A percentile compares a stretch with the other conserved stretches of the same genome.
These are phyloP conservation scores for Drosophila lini DNA, from an alignment of 1,140 invertebrate species.

Conservation along the genomic window DNA sequence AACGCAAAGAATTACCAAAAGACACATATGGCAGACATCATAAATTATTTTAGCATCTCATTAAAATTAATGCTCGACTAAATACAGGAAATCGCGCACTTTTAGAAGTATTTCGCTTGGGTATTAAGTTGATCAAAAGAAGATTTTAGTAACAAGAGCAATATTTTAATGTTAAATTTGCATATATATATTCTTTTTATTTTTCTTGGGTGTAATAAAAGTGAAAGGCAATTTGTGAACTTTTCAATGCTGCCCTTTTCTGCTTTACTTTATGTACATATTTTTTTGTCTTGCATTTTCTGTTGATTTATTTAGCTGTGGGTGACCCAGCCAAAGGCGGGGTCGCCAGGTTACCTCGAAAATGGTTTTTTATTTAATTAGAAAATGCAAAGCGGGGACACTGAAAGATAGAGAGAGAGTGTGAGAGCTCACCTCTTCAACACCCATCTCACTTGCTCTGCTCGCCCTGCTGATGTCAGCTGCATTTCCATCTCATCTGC, in stretches of 20 bases:
- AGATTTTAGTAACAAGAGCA: not conserved
- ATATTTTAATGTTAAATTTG: not conserved
- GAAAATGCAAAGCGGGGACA: slow-evolving; percentile 14
- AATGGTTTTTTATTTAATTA: slow-evolving; percentile 38
- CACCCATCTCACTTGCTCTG: slow-evolving; percentile 9
- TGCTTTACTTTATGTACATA: slow-evolving; percentile 14
- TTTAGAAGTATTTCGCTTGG: not conserved
- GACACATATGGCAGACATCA: not conserved
- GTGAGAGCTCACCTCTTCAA: slow-evolving; percentile 8
- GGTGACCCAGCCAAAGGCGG: slow-evolving; percentile 27
- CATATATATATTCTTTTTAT: not conserved
- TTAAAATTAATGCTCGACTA: slow-evolving; percentile 5
- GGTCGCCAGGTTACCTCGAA: slow-evolving; percentile 36
- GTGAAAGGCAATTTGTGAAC: slow-evolving; percentile 55
- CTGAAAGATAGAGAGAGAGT: not conserved
- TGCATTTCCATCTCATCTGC: slow-evolving; percentile 30
- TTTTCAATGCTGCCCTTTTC: slow-evolving; percentile 23
- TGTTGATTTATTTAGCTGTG: slow-evolving; percentile 27
- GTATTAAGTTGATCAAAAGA: not conserved
- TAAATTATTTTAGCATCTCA: slow-evolving; percentile 12
- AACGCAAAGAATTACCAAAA: slow-evolving; percentile 10
- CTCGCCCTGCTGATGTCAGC: slow-evolving; percentile 29
- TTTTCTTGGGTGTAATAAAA: slow-evolving; percentile 8
- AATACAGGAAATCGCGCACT: not conserved
- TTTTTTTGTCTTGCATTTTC: not conserved